A percentile compares a stretch with the other conserved stretches of the same genome.
phyloP scores from a whole-genome alignment of 2,888 invertebrate genomes.

The Psylliodes chrysocephalus region DNA sequence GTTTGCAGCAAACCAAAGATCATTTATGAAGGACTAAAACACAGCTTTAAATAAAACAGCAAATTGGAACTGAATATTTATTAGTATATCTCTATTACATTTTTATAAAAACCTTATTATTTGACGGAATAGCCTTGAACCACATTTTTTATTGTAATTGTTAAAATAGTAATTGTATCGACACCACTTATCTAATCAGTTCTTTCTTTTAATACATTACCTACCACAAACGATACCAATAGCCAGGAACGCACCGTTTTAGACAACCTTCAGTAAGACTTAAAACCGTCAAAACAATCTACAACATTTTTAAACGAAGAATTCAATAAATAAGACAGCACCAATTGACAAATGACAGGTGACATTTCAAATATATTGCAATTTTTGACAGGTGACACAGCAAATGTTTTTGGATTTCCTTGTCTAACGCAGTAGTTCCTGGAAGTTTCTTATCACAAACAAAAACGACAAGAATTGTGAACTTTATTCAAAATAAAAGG shows the following conservation, averaged over 20 bases:
- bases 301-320: too few relatives aligned
- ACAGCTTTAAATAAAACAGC: not conserved
- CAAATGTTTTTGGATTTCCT: not conserved
- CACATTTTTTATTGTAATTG: not conserved
- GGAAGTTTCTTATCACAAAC: not conserved
- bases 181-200: constrained; percentile 3
- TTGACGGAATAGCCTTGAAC: not conserved
- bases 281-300: not conserved
- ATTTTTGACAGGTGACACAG: not conserved
- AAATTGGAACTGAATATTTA: not conserved
- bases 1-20: too few relatives aligned
- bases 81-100: not conserved
- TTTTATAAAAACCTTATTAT: constrained; percentile 1
- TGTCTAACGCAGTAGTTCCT: too few relatives aligned
- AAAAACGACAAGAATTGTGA: constrained; percentile 34
- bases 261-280: not conserved
- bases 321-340: too few relatives aligned
- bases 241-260: not conserved
- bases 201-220: not conserved
- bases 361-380: not conserved
- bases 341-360: not conserved
- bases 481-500: constrained; percentile 42
- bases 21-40: not conserved
- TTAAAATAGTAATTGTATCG: not conserved
- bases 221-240: not conserved